These are phyloP conservation scores for Petromus typicus DNA, from an alignment of 2,113 vertebrate genomes.

Conservation along the genomic window DNA sequence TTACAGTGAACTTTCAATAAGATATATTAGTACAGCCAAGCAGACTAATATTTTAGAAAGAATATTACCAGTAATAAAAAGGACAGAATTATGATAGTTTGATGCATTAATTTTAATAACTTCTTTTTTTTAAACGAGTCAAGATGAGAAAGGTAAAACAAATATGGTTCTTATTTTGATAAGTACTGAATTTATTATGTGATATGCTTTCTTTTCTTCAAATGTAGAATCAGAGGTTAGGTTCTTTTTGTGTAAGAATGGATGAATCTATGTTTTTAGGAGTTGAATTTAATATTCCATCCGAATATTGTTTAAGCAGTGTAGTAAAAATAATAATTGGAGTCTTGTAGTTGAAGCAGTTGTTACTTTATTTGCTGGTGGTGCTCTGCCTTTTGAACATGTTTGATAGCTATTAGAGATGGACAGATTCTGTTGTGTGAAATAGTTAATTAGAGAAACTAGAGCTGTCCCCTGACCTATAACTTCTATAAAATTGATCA, in stretches of 20 bases:
- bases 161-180: constrained; percentile 71
- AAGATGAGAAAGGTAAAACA: constrained; percentile 81
- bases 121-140: constrained; percentile 78
- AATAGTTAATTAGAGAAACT: constrained; percentile 40
- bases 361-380: constrained; percentile 39
- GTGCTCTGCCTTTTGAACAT: constrained; percentile 22
- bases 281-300: constrained; percentile 45
- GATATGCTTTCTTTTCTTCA: background rate
- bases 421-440: constrained; percentile 53
- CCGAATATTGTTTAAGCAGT: constrained; percentile 20
- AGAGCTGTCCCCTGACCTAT: background rate
- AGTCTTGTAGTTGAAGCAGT: background rate
- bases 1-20: constrained; percentile 84
- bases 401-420: background rate
- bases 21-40: constrained; percentile 76
- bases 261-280: constrained; percentile 28
- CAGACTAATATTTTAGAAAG: constrained; percentile 85
- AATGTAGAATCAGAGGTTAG: background rate
- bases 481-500: constrained; percentile 45
- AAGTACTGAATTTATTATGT: constrained; percentile 65
- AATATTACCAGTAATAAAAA: constrained; percentile 86
- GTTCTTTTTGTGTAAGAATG: constrained; percentile 15
- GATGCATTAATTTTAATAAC: constrained; percentile 87
- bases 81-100: constrained; percentile 84
- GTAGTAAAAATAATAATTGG: constrained; percentile 26